Conservation (phyloP, 2,888 invertebrate genomes). For the Strigamia transsilvanica region DNA sequence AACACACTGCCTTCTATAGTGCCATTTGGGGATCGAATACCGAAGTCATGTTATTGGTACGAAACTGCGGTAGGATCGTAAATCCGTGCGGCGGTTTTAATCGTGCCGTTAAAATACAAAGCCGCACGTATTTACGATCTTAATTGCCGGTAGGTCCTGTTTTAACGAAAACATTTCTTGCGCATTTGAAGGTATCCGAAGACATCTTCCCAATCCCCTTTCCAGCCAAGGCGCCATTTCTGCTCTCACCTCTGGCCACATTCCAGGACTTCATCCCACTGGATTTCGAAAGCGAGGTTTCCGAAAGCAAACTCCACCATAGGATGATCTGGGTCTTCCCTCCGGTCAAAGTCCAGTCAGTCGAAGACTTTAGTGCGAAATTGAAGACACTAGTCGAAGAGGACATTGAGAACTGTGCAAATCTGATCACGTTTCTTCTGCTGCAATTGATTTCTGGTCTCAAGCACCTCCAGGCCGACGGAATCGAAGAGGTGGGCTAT, state of each 20-base stretch:
- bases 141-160: too few species aligned
- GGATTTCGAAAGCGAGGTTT: conserved; percentile 62
- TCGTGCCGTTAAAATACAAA: too few species aligned
- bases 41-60: conserved; percentile 55
- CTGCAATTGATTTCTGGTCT: conserved; percentile 82
- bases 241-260: conserved; percentile 78
- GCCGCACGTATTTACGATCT: too few species aligned
- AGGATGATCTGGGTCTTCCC: conserved; percentile 55
- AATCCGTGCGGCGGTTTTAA: too few species aligned
- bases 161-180: conserved; percentile 58
- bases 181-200: conserved; percentile 71
- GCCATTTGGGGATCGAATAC: conserved; percentile 73
- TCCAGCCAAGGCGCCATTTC: conserved; percentile 63
- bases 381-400: conserved; percentile 25
- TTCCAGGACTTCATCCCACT: conserved; percentile 80
- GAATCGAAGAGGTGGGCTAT: conserved; percentile 79
- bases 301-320: conserved; percentile 12
- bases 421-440: conserved; percentile 79
- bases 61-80: not conserved
- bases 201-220: conserved; percentile 65
- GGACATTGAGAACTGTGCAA: conserved; percentile 64
- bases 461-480: conserved; percentile 82
- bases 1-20: conserved; percentile 77
- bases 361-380: conserved; percentile 23
- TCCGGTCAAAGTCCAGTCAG: conserved; percentile 44